These are phyloP conservation scores for Drosophila nigricruria DNA, from an alignment of 2,888 invertebrate genomes.

Conservation along the genomic window DNA sequence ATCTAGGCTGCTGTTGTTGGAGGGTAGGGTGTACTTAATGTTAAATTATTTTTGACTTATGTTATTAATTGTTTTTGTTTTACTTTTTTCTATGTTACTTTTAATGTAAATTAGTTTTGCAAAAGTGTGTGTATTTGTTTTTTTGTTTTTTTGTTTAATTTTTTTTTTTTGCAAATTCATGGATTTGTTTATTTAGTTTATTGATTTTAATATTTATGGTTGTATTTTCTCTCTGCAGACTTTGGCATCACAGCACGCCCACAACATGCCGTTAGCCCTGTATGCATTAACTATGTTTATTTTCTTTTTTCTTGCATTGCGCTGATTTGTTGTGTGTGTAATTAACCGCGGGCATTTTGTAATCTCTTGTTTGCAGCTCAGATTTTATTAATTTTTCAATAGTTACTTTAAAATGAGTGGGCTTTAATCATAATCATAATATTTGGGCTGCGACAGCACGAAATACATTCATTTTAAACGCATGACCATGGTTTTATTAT, in stretches of 20 bases:
- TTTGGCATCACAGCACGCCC: conserved; percentile 34
- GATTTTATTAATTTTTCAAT: conserved; percentile 28
- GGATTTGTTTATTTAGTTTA: conserved; percentile 63
- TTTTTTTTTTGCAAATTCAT: conserved; percentile 55
- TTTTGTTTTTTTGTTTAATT: too few relatives aligned
- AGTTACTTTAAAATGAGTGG: conserved; percentile 43
- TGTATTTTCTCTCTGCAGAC: conserved; percentile 37
- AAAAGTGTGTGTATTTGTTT: conserved; percentile 25
- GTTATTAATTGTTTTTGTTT: conserved; percentile 66
- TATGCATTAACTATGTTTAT: conserved; percentile 27
- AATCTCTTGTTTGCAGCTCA: conserved; percentile 34
- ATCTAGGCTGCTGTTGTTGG: conserved; percentile 72
- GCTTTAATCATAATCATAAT: conserved; percentile 23
- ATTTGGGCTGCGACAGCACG: conserved; percentile 19
- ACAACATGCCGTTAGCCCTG: conserved; percentile 8
- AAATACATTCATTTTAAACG: conserved; percentile 38
- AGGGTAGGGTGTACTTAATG: conserved; percentile 79
- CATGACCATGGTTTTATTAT: conserved; percentile 34
- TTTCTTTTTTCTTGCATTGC: conserved; percentile 13
- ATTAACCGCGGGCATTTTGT: conserved; percentile 24
- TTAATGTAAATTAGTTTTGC: conserved; percentile 60
- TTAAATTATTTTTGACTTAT: conserved; percentile 72
- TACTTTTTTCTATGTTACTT: conserved; percentile 1
- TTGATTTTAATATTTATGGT: conserved; percentile 50
- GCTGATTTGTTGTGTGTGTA: conserved; percentile 33